Conservation (phyloP, 1,140 invertebrate genomes). For the Geopemphigus sp. region DNA sequence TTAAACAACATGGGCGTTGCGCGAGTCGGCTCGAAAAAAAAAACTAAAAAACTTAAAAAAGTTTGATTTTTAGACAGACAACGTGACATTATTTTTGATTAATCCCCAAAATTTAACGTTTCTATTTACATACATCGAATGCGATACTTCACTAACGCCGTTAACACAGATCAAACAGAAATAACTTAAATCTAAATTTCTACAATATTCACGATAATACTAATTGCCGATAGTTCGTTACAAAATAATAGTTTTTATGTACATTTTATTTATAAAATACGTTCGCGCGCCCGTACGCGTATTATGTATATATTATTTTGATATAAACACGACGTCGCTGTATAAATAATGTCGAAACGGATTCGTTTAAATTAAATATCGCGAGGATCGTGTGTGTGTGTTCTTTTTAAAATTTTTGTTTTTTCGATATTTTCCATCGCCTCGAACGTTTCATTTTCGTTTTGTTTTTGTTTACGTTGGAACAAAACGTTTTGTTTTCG, state of each 20-base stretch:
- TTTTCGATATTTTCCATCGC: too few relatives aligned
- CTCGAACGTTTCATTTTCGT: too few relatives aligned
- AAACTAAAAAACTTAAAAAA: slow-evolving; percentile 38
- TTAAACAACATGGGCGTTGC: neutral
- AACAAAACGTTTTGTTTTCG: neutral
- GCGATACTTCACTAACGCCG: slow-evolving; percentile 21
- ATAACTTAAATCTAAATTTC: slow-evolving; percentile 28
- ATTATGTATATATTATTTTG: too few relatives aligned
- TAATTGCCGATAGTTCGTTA: slow-evolving; percentile 23
- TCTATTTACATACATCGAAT: slow-evolving; percentile 39
- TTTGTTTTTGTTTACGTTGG: neutral
- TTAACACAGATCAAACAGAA: slow-evolving; percentile 37
- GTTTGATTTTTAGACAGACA: slow-evolving; percentile 46
- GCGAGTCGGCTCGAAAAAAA: slow-evolving; percentile 2
- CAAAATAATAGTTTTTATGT: slow-evolving; percentile 21
- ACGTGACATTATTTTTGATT: slow-evolving; percentile 46
- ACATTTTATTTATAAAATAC: slow-evolving; percentile 11
- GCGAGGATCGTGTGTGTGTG: slow-evolving; percentile 17
- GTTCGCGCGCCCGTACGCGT: neutral
- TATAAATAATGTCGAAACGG: slow-evolving; percentile 15
- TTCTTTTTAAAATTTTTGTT: neutral
- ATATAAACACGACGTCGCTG: slow-evolving; percentile 21
- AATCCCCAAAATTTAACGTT: slow-evolving; percentile 39
- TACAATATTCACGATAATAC: slow-evolving; percentile 23
- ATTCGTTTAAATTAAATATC: slow-evolving; percentile 38